Base-by-base conservation (phyloP, 2,888 invertebrate species). In the Drosophila colorata region DNA sequence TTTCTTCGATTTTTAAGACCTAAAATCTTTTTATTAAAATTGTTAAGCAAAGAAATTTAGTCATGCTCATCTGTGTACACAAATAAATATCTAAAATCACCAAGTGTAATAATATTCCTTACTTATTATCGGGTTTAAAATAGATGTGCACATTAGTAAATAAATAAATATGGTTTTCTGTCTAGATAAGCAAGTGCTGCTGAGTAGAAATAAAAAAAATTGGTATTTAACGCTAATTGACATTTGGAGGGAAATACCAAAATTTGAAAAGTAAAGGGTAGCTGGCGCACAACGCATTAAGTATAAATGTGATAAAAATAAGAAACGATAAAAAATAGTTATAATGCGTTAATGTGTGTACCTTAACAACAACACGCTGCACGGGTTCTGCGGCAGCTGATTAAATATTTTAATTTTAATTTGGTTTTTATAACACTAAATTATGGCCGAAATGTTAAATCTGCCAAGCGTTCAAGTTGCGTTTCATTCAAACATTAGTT, bases 361-460 rank as follows among this genome's bases (percentile, higher is more conserved):
- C 16, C 14, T 20, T 37, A 35, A 49, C 43, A 73, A 60, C 20
- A 68, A 56, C 41, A 57, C 41, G 64, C 60, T 63, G 61, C 52
- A 59, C 55, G 61, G 56, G 25, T 48, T 60, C 37, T 37, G 28
- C 20, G 14, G 25, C 88, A 87, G 73, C 85, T 88, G 88, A 59
- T 59, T 82, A 89, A 87, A 89, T 87, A 73, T 77, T 71, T 74
- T 84, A 89, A 88, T 87, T 89, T 78, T 74, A 89, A 88, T 80
- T 89, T 76, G 52, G 18, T 69, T 80, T 74, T 74, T 78, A 76
- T 71, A 64, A 18, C 52, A 65, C 49, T 49, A 49, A 72, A 66
- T 77, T 57, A 58, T 44, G 52, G 40, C 25, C 23, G 9, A 46
- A 68, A 46, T 68, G 43, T 59, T 44, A 59, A 63, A 58, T 49